Base-by-base conservation (phyloP, 2,888 invertebrate genomes). In the Neuroscelio doddi region DNA sequence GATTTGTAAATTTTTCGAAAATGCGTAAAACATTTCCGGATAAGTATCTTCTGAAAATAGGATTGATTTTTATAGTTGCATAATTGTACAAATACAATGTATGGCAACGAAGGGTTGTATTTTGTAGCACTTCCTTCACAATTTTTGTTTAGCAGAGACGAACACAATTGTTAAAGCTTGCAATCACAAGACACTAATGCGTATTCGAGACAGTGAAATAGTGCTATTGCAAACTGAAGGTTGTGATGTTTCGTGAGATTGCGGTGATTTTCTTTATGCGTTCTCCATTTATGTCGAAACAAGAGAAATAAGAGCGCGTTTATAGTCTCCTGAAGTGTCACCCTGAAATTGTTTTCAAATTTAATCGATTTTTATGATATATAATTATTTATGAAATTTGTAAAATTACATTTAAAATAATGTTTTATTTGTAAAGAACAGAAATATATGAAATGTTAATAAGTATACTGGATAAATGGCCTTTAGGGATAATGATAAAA, bases 281-380 rank as follows among this genome's bases (percentile, higher is more conserved):
- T 21, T 39, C 5, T 32, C 26, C 12, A 62, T 57, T 80, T 80
- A 85, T 82, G 90, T 90, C 84, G 90, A 92, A 86, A 94, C 90
- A 85, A 96, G 88, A 80, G 94, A 92, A 86, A 96, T 89, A 83
- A 96, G 90, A 81, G 94, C 91, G 88, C 92, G 92, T 89, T 92
- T 95, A 90, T 96, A 96, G 89, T 96, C 94, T 79, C 96, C 96
- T 81, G 94, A 94, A 72, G 95, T 95, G 87, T 96, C 96, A 81
- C 91, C 94, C 94, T 95, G 91, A 82, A 92, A 91, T 84, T n/a
- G n/a, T n/a, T n/a, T n/a, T n/a, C n/a, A n/a, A n/a, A n/a, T n/a
- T n/a, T n/a, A n/a, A n/a, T n/a, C n/a, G n/a, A n/a, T n/a, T n/a
- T n/a, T n/a, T n/a, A n/a, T n/a, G n/a, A n/a, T n/a, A n/a, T n/a